Base-by-base conservation (phyloP, 2,797 vertebrate genomes). In the Siniperca scherzeri region DNA sequence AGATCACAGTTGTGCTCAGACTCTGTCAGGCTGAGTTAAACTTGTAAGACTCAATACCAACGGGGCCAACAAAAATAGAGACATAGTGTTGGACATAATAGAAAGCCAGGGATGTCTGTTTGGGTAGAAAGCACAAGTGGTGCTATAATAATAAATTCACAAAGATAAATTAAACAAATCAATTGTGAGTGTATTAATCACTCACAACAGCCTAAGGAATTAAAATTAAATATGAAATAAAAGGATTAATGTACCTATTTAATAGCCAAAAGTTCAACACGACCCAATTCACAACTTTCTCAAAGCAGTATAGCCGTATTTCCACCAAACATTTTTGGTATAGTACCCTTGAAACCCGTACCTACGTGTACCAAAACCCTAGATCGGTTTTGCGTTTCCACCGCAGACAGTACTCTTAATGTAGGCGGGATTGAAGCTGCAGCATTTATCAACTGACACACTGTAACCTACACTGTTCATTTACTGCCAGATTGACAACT, bases 1-100 rank as follows among this genome's bases (percentile, higher is more conserved):
- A 72, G 70, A 86, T 81, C 81, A 77, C 84, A 81, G 81, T 76
- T 83, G 67, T 77, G 68, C 71, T 82, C 66, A 82, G 69, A 53
- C 68, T 78, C 62, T 82, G 74, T 75, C 78, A 81, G 78, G 74
- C 64, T 22, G 70, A 82, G 66, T 86, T 84, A 73, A 73, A 76
- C 68, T 52, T 80, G 60, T 68, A 76, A 83, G 75, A 76, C 64
- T 87, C 66, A 84, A 89, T 52, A 85, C 61, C 22, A 80, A 30
- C 67, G 62, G 52, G 53, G 61, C 19, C 44, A 84, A 61, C n/a
- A 76, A 72, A 84, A 77, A 76, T 66, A 52, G 57, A 84, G 60
- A 80, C 36, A 65, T 53, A 4, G 25, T 27, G 46, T 48, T 17
- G 27, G 48, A 81, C 38, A 65, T 17, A 36, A 30, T 0, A 50